Evolutionary conservation across 1,140 invertebrate genomes (phyloP), one percentile per base, ranked within the genome.

Genomic region (Amphibalanus amphitrite): DNA sequence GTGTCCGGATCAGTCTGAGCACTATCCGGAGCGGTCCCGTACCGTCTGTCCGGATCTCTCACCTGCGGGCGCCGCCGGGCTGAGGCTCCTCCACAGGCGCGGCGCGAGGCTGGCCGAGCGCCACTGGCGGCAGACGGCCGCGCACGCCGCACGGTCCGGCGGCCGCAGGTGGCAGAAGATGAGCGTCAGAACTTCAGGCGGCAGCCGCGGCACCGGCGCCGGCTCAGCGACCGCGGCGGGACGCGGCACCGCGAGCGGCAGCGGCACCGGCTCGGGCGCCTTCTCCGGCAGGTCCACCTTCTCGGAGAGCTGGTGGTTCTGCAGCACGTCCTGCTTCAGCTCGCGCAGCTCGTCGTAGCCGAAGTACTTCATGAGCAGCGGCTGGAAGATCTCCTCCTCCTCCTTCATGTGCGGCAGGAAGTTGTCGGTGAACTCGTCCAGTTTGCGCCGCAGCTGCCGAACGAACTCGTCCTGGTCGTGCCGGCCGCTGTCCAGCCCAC

Each of bases 361-460:
- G 76, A 84, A 84, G 76, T 84, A 81, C 73, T 84, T 78, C 72
- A 83, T 79, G 71, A 84, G 75, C 75, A 84, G 77, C 0, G 83
- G 83, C 76, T 83, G 77, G 70, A 78, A 77, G 72, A 84, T 81
- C 77, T 83, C 81, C 74, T 84, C 83, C 74, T 84, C 83, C 73
- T 84, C 82, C 73, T 82, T 78, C 83, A 84, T 84, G 74, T 84
- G 83, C 30, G 83, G 83, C 20, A 84, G 72, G 75, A 84, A 84
- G 20, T 77, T 77, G 28, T 80, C 75, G 4, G 81, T 82, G 74
- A 84, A 84, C 3, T 81, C 80, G 69, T 80, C 78, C 25, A 84
- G 76, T 1, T 79, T 81, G 69, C 77, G 72, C n/a, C 78, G 76
- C 26, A 84, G 75, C 68, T 79, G 76, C 17, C 76, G 68, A 10